Evolutionary conservation across 1,140 invertebrate genomes (phyloP).

Genomic region (Dreissena rostriformis): DNA sequence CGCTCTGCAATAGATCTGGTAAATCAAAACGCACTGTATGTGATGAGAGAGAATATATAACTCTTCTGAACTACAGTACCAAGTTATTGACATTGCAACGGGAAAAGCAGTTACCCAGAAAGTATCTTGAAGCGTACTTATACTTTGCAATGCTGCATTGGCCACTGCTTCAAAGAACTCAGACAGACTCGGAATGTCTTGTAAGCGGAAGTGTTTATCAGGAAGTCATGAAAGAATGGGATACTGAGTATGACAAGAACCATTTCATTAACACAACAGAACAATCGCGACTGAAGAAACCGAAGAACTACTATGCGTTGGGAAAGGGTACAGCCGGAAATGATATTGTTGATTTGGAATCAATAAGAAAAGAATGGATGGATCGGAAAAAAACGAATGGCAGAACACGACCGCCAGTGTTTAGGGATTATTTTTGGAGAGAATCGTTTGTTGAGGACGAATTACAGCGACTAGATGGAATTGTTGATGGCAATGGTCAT

Average conservation of each 20-base stretch:
- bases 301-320: slow-evolving; percentile 41
- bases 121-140: slow-evolving; percentile 28
- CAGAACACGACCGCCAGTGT: slow-evolving; percentile 2
- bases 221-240: slow-evolving; percentile 31
- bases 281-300: slow-evolving; percentile 6
- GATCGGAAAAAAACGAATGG: slow-evolving; percentile 9
- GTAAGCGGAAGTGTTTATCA: neutral
- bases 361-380: slow-evolving; percentile 38
- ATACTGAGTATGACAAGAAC: slow-evolving; percentile 15
- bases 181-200: slow-evolving; percentile 9
- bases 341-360: slow-evolving; percentile 43
- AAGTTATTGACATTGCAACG: slow-evolving; percentile 10
- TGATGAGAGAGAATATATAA: neutral
- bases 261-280: slow-evolving; percentile 27
- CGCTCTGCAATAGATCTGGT: neutral
- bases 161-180: slow-evolving; percentile 8
- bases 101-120: neutral
- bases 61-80: slow-evolving; percentile 16
- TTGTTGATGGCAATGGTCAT: slow-evolving; percentile 22
- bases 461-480: slow-evolving; percentile 21
- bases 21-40: neutral
- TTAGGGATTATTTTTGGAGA: slow-evolving; percentile 21
- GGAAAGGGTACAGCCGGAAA: slow-evolving; percentile 40
- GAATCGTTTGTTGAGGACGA: slow-evolving; percentile 19
- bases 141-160: slow-evolving; percentile 45